Base-by-base conservation (phyloP, 2,113 vertebrate genomes). In the Gymnorhina tibicen region DNA sequence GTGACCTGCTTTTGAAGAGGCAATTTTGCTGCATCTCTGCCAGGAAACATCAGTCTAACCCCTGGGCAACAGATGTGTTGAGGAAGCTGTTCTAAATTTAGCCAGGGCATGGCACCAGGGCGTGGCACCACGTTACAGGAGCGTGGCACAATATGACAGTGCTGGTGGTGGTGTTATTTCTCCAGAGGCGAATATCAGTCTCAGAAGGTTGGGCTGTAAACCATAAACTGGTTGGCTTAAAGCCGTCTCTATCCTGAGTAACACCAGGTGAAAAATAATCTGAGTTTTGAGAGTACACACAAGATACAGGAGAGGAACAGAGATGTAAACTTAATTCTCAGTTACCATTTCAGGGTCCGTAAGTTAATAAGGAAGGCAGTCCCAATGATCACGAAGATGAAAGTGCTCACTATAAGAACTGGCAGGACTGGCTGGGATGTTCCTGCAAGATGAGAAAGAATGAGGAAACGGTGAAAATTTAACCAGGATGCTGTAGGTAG, bases 321-420 rank as follows among this genome's bases (percentile, higher is more conserved):
- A 95, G n/a, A 47, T 10, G 15, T 67, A 68, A 83, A 77, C 23
- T 58, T 37, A 24, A 52, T 60, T 73, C 49, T 66, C 46, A 75
- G 37, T 97, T 97, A 97, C 97, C 97, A 90, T 96, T 96, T 95
- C 68, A 75, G 46, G 24, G 32, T 79, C 59, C 89, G 4, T 64
- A 81, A 46, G 47, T 94, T 96, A 49, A 89, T 23, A 49, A 95
- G 44, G 35, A 95, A 85, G 47, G 80, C 79, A 47, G 91, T 87
- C 35, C 50, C 74, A 41, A 97, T 12, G 88, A 96, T 28, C 79
- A 95, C 52, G 0, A 95, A 47, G 85, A 90, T 4, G 6, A 93
- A 90, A 19, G 20, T 79, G 72, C 78, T 94, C 42, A 21, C 94
- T n/a, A 84, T 50, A 55, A 96, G 5, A 44, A 49, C 53, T 55